phyloP scores from a whole-genome alignment of 2,888 invertebrate species.

The Stramonita haemastoma region DNA sequence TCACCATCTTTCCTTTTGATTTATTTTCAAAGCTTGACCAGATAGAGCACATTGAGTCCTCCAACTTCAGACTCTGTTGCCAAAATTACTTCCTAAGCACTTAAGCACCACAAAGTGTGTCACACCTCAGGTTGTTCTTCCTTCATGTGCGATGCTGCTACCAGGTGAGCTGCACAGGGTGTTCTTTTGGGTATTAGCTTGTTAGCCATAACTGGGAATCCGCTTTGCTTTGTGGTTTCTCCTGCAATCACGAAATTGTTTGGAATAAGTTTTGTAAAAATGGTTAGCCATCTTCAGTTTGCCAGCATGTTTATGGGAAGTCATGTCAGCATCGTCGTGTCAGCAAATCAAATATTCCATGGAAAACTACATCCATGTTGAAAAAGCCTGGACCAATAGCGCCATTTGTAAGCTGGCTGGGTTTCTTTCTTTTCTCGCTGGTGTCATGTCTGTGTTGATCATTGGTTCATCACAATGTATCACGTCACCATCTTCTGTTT shows the following conservation, averaged over 20 bases:
- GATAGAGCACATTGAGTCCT: neutral
- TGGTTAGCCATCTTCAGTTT: neutral
- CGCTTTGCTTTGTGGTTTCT: neutral
- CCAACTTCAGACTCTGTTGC: neutral
- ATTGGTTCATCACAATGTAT: neutral
- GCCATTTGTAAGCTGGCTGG: neutral
- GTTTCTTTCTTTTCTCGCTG: neutral
- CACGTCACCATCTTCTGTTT: no score
- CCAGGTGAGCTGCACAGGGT: neutral
- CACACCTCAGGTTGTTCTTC: neutral
- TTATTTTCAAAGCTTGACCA: neutral
- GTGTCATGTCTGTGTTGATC: neutral
- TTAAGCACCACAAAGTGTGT: neutral
- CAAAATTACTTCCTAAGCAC: neutral
- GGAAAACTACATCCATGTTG: neutral
- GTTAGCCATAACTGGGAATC: neutral
- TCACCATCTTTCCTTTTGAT: neutral
- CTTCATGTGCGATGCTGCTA: neutral
- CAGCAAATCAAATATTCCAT: neutral
- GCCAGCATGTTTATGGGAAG: neutral
- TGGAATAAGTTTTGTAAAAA: neutral
- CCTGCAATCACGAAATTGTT: neutral
- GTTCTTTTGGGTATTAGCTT: neutral
- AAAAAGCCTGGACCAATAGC: neutral
- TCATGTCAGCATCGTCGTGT: neutral